Evolutionary conservation across 1,140 invertebrate species (phyloP).

Genomic region (Akabosia matsudoensis): DNA sequence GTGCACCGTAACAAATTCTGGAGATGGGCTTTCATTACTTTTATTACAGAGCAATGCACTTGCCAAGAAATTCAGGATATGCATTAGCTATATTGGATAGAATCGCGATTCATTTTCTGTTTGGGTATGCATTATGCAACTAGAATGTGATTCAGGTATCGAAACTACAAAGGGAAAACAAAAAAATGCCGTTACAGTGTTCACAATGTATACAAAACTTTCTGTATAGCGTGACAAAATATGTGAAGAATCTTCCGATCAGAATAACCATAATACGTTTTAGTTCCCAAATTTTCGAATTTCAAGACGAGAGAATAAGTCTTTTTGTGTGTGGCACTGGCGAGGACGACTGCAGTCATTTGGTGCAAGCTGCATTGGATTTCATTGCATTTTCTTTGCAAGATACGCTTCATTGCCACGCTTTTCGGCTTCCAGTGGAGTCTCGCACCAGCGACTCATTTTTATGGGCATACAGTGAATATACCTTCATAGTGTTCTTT

Average conservation of each 20-base stretch:
- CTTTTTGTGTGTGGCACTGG: too few species aligned
- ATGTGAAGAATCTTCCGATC: too few species aligned
- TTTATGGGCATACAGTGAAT: constrained; percentile 3
- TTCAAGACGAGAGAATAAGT: too few species aligned
- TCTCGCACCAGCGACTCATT: background rate
- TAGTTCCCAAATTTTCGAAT: too few species aligned
- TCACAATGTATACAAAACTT: too few species aligned
- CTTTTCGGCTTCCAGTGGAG: background rate
- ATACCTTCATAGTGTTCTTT: background rate
- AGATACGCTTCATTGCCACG: background rate
- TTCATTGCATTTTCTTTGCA: constrained; percentile 12
- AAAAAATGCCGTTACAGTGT: too few species aligned
- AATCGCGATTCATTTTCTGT: background rate
- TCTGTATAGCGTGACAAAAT: too few species aligned
- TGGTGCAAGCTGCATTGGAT: background rate
- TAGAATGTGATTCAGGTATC: too few species aligned
- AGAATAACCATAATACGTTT: too few species aligned
- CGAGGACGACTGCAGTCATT: background rate
- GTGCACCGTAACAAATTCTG: constrained; percentile 18
- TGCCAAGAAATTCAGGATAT: too few species aligned
- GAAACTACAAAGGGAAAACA: too few species aligned
- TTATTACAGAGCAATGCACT: constrained; percentile 1
- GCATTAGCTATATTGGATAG: background rate
- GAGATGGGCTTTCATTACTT: constrained; percentile 9
- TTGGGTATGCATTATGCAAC: too few species aligned